Conservation (phyloP, 1,140 invertebrate genomes). For the Drosophila jambulina region DNA sequence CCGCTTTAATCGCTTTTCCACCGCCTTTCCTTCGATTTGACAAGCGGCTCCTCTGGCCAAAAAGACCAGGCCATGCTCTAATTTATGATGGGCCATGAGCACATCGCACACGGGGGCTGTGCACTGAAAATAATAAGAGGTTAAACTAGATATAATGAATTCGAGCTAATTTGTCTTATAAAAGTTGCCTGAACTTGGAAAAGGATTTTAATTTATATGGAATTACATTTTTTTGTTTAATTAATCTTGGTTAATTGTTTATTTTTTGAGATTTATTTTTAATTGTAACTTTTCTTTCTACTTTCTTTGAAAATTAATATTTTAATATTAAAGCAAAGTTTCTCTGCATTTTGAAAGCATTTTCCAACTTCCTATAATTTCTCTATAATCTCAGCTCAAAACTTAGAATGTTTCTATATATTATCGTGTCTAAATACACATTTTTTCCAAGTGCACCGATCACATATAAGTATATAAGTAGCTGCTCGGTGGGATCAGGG, state of each 20-base stretch:
- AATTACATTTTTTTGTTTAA: too few species aligned
- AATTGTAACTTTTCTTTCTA: too few species aligned
- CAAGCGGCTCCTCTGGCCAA: conserved; percentile 53
- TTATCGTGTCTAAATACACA: too few species aligned
- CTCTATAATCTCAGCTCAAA: not conserved
- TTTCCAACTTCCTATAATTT: not conserved
- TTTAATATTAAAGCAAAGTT: too few species aligned
- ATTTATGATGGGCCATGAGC: conserved; percentile 65
- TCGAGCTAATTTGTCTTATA: not conserved
- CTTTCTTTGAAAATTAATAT: too few species aligned
- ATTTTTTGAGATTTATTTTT: too few species aligned
- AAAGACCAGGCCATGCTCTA: conserved; percentile 62
- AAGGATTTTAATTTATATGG: too few species aligned
- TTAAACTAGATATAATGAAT: too few species aligned
- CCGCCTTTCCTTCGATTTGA: conserved; percentile 65
- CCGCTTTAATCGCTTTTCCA: conserved; percentile 67
- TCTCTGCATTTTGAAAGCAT: not conserved
- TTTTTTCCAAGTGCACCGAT: conserved; percentile 4
- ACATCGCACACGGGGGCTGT: conserved; percentile 17
- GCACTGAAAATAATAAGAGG: not conserved
- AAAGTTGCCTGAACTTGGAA: not conserved
- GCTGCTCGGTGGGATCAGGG: conserved; percentile 10
- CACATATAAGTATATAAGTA: conserved; percentile 27
- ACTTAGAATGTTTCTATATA: too few species aligned
- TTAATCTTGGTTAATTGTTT: too few species aligned